Conservation (phyloP, 2,113 vertebrate species). For the Tiliqua scincoides region DNA sequence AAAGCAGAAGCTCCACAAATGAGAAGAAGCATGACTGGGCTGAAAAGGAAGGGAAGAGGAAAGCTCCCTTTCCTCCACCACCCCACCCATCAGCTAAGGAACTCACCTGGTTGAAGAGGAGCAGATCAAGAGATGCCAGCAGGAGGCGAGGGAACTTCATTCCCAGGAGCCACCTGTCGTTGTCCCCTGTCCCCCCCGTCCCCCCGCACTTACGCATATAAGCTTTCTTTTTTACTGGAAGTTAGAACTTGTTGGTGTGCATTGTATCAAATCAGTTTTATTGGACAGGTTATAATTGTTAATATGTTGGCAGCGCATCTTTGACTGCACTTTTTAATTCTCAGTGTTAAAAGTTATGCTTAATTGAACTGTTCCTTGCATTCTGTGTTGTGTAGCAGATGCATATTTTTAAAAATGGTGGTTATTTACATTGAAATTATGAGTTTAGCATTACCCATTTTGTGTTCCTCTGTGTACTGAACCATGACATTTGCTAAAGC, state of each 20-base stretch:
- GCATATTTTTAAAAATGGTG: not conserved
- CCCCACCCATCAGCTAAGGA: too few species aligned
- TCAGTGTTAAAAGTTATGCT: not conserved
- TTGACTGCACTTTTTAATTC: not conserved
- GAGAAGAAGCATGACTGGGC: too few species aligned
- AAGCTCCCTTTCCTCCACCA: too few species aligned
- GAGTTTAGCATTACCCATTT: not conserved
- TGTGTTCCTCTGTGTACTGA: not conserved
- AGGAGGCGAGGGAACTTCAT: too few species aligned
- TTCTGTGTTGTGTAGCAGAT: not conserved
- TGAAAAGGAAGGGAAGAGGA: too few species aligned
- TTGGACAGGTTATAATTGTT: not conserved
- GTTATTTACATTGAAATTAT: not conserved
- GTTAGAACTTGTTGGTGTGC: not conserved
- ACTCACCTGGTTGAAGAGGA: too few species aligned
- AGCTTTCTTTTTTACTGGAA: not conserved
- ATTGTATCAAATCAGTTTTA: not conserved
- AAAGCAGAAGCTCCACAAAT: too few species aligned
- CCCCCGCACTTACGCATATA: too few species aligned
- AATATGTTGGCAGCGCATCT: not conserved
- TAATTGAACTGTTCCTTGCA: too few species aligned
- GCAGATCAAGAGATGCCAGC: too few species aligned
- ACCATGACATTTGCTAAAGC: not conserved
- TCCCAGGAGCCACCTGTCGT: too few species aligned
- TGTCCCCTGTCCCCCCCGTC: too few species aligned